Evolutionary conservation across 2,888 invertebrate genomes (phyloP).

Genomic region (Epinotia ramella): DNA sequence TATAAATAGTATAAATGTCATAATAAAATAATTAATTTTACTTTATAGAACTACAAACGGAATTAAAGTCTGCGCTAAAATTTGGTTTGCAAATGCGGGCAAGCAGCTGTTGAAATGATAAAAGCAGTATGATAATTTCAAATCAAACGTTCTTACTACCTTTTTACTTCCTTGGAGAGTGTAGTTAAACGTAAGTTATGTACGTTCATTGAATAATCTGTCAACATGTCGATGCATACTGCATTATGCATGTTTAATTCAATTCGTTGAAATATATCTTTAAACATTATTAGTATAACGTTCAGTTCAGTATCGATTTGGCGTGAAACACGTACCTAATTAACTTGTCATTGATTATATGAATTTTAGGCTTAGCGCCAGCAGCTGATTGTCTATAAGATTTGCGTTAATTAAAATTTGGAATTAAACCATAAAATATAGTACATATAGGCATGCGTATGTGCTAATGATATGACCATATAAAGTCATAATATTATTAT

Average conservation of each 20-base stretch:
- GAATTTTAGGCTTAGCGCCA: not conserved
- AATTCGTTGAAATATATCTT: conserved; percentile 38
- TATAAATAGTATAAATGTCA: conserved; percentile 61
- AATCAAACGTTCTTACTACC: conserved; percentile 29
- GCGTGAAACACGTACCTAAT: not conserved
- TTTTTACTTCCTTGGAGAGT: conserved; percentile 10
- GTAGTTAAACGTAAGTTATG: conserved; percentile 37
- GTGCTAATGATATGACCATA: too few relatives aligned
- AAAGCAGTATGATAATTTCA: conserved; percentile 5
- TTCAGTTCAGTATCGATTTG: conserved; percentile 4
- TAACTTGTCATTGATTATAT: not conserved
- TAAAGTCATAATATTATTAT: too few relatives aligned
- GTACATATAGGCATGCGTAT: too few relatives aligned
- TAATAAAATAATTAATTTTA: conserved; percentile 59
- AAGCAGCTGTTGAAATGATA: not conserved
- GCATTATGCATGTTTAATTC: conserved; percentile 32
- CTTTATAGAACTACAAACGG: conserved; percentile 28
- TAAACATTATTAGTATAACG: not conserved
- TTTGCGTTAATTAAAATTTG: too few relatives aligned
- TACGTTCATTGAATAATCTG: conserved; percentile 43
- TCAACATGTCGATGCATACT: conserved; percentile 39
- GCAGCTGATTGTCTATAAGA: not conserved
- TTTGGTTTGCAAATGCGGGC: conserved; percentile 42
- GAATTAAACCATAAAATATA: too few relatives aligned
- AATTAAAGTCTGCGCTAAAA: conserved; percentile 35